Conservation (phyloP, 2,888 invertebrate species). For the Alcis repandata region DNA sequence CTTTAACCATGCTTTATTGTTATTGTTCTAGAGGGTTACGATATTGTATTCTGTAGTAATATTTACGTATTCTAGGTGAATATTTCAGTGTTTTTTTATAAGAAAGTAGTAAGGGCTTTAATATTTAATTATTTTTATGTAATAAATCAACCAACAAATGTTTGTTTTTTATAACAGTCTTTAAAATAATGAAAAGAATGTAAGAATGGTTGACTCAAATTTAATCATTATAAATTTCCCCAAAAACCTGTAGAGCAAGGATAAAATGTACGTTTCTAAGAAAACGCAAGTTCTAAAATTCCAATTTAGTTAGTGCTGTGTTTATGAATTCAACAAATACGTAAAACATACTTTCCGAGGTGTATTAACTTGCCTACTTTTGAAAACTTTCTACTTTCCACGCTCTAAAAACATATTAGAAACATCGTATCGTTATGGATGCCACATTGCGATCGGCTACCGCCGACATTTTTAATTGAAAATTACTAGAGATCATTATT, state of each 20-base stretch:
- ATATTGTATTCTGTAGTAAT: constrained; percentile 9
- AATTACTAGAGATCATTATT: constrained; percentile 27
- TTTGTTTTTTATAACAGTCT: too few species aligned
- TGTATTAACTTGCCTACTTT: constrained; percentile 80
- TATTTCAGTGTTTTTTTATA: not conserved
- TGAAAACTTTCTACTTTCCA: constrained; percentile 85
- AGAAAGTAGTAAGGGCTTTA: not conserved
- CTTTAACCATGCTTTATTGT: constrained; percentile 45
- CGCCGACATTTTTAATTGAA: constrained; percentile 56
- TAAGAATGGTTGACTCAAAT: not conserved
- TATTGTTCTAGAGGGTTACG: constrained; percentile 27
- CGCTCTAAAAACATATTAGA: constrained; percentile 85
- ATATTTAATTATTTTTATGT: not conserved
- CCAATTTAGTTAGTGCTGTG: constrained; percentile 11
- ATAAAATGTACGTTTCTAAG: not conserved
- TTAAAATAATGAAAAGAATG: too few species aligned
- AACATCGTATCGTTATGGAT: constrained; percentile 78
- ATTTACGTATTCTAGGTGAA: constrained; percentile 2
- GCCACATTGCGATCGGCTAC: constrained; percentile 69
- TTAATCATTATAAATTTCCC: not conserved
- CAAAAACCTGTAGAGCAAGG: not conserved
- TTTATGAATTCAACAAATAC: constrained; percentile 46
- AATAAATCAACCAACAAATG: not conserved
- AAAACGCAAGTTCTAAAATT: constrained; percentile 5
- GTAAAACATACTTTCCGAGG: constrained; percentile 70